Conservation (phyloP, 1,140 invertebrate species). For the Rhynchophorus ferrugineus region DNA sequence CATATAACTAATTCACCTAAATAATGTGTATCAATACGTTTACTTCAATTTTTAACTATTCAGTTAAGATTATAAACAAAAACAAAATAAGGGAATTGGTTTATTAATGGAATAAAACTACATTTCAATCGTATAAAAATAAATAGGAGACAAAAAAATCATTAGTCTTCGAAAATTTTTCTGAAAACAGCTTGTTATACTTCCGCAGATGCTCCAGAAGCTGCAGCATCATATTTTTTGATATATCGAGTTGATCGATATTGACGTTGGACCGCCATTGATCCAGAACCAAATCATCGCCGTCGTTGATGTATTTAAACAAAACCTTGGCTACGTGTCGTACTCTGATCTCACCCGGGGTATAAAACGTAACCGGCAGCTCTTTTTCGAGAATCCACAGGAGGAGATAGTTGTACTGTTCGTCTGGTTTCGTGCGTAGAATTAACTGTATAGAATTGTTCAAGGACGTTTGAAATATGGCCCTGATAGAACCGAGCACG, state of each 20-base stretch:
- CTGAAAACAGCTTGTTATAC: slow-evolving; percentile 47
- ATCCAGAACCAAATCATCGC: slow-evolving; percentile 40
- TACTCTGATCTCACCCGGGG: slow-evolving; percentile 33
- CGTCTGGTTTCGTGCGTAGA: slow-evolving; percentile 22
- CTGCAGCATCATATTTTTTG: slow-evolving; percentile 47
- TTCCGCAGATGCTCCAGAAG: slow-evolving; percentile 45
- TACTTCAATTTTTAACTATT: too few relatives aligned
- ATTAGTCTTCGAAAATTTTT: slow-evolving; percentile 44
- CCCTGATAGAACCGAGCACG: slow-evolving; percentile 45
- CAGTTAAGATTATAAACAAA: too few relatives aligned
- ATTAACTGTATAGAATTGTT: slow-evolving; percentile 43
- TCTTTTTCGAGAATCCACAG: slow-evolving; percentile 51
- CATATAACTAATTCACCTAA: too few relatives aligned
- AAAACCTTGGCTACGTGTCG: slow-evolving; percentile 43
- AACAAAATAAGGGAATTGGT: too few relatives aligned
- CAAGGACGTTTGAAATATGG: slow-evolving; percentile 42
- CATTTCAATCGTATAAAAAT: too few relatives aligned
- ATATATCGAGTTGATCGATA: slow-evolving; percentile 44
- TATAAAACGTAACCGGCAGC: slow-evolving; percentile 40
- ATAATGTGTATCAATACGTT: too few relatives aligned
- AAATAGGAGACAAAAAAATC: slow-evolving; percentile 49
- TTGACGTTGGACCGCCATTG: slow-evolving; percentile 43
- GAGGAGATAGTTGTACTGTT: slow-evolving; percentile 40
- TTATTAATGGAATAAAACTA: too few relatives aligned
- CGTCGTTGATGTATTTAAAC: slow-evolving; percentile 40